Conservation (phyloP, 2,888 invertebrate genomes). For the Eledona agricola region DNA sequence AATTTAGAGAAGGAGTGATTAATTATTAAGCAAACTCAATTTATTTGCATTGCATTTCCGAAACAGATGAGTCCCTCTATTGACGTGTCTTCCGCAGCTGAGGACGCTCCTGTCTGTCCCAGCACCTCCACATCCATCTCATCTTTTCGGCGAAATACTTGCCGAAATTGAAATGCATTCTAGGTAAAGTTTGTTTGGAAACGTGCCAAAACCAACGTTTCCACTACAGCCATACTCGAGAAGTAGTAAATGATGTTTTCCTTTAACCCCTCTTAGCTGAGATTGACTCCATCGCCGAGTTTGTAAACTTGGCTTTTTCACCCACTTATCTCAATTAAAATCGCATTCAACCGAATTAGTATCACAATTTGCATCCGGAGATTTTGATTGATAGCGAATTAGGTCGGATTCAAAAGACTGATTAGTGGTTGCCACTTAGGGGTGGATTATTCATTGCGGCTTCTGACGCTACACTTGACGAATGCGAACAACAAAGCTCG, state of each 20-base stretch:
- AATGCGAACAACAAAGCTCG: constrained; percentile 11
- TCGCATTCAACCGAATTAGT: too few species aligned
- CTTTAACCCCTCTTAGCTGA: not conserved
- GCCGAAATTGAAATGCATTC: constrained; percentile 27
- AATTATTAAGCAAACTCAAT: too few species aligned
- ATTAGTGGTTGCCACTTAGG: constrained; percentile 13
- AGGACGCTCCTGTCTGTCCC: constrained; percentile 14
- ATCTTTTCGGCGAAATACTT: constrained; percentile 14
- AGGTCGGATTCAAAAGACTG: constrained; percentile 5
- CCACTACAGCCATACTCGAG: constrained; percentile 3
- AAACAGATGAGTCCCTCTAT: not conserved
- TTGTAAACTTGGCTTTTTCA: not conserved
- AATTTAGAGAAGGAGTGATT: too few species aligned
- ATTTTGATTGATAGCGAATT: constrained; percentile 8
- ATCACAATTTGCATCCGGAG: too few species aligned
- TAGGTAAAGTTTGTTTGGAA: constrained; percentile 22
- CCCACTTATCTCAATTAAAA: not conserved
- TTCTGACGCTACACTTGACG: not conserved
- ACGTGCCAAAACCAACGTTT: constrained; percentile 14
- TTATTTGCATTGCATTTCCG: not conserved
- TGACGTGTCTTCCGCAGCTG: constrained; percentile 6
- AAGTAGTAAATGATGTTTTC: constrained; percentile 22
- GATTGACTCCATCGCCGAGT: constrained; percentile 5
- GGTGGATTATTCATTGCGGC: constrained; percentile 12
- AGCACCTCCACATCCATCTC: constrained; percentile 20